phyloP scores from a whole-genome alignment of 1,140 invertebrate species.

The Pseudomyrmex flavicornis region DNA sequence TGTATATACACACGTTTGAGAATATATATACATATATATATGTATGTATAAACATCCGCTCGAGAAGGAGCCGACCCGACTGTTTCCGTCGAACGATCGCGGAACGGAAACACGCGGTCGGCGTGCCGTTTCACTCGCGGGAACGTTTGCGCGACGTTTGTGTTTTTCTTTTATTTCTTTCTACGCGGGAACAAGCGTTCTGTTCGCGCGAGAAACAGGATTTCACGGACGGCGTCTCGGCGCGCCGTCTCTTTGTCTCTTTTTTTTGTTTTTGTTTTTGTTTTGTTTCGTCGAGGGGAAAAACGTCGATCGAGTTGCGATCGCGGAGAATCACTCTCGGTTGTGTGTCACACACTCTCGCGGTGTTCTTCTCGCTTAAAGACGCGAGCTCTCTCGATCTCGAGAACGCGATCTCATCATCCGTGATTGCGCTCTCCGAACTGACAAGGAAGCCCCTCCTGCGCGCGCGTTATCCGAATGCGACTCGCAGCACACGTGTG shows the following conservation, averaged over 20 bases:
- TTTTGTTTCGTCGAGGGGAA: background rate
- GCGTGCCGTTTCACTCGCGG: background rate
- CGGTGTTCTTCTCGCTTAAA: background rate
- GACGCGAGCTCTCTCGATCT: no score
- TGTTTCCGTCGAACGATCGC: conserved; percentile 20
- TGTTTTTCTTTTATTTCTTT: background rate
- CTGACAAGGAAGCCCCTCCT: conserved; percentile 8
- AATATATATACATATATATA: no score
- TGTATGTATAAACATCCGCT: no score
- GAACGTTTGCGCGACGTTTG: background rate
- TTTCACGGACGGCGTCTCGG: background rate
- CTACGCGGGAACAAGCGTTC: conserved; percentile 4
- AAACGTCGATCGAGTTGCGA: background rate
- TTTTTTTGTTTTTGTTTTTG: background rate
- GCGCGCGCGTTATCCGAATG: conserved; percentile 32
- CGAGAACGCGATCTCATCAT: background rate
- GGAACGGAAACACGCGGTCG: background rate
- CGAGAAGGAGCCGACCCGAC: conserved; percentile 10
- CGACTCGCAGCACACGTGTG: background rate
- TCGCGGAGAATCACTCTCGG: background rate
- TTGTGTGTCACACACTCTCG: background rate
- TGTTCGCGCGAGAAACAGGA: background rate
- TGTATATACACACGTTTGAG: no score
- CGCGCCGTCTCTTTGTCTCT: background rate
- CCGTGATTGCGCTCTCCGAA: background rate